Base-by-base conservation (phyloP, 2,113 vertebrate genomes). In the Bombycilla garrulus region DNA sequence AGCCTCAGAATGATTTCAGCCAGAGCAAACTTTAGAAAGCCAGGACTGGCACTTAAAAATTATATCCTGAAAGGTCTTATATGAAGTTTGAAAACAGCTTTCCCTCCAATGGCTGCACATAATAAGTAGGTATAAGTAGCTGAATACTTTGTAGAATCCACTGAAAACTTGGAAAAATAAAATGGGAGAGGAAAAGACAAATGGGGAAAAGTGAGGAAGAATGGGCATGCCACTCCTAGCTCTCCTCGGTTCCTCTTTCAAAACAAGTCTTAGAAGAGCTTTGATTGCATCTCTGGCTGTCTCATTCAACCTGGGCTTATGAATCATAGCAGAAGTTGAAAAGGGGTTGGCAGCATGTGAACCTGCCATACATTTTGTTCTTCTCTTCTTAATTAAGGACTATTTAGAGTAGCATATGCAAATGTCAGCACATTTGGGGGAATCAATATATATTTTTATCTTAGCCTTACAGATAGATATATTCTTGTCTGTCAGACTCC, bases 331-430 rank as follows among this genome's bases (percentile, higher is more conserved):
- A 92, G 74, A 95, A 77, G 29, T 70, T 88, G 81, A 95, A 93
- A 93, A 57, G 29, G 20, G 66, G 48, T 60, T 95, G 85, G 67
- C 88, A 96, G 90, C 58, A 54, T 67, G n/a, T 74, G 36, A 92
- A 62, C 61, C 60, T 96, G 79, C 57, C 64, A 90, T 79, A 76
- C 53, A 81, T 94, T 92, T 87, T 96, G 61, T 85, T 95, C 86
- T 82, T 73, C 88, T 96, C 87, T 66, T 84, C 88, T 95, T 94
- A 96, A 88, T 95, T 95, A 95, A 88, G 36, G 33, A 84, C 56
- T 69, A 72, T 66, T 89, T 93, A 74, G 53, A 82, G 40, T 47
- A 66, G 36, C 62, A 58, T 81, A 95, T 85, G 88, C 70, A 93
- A 89, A 95, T 90, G 62, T 69, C 64, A 93, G 70, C 79, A 86